phyloP scores from a whole-genome alignment of 1,140 invertebrate species.

The Plectus sambesii region DNA sequence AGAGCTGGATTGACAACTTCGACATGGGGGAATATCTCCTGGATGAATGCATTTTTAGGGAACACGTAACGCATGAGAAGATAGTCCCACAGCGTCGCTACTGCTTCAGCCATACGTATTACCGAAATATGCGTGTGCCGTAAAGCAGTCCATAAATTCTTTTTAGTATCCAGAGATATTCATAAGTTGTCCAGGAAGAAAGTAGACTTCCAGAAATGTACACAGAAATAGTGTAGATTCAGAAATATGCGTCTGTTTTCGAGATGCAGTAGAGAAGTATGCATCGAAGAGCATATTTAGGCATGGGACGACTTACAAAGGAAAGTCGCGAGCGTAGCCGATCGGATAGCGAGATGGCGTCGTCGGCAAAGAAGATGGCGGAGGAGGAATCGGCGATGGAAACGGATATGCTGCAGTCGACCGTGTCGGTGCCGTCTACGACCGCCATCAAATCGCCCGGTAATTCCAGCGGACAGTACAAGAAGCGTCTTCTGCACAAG shows the following conservation, averaged over 20 bases:
- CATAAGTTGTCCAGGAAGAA: no score
- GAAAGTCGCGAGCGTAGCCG: constrained; percentile 37
- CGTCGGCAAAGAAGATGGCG: background rate
- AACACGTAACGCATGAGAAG: no score
- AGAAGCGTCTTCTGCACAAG: constrained; percentile 35
- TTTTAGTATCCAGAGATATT: no score
- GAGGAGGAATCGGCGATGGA: constrained; percentile 26
- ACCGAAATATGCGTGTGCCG: no score
- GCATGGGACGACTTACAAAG: no score
- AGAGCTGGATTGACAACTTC: constrained; percentile 19
- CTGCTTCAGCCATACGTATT: no score
- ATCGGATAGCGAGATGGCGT: constrained; percentile 40
- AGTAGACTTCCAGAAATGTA: background rate
- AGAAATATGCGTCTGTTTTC: no score
- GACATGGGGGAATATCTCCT: background rate
- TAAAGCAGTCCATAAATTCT: no score
- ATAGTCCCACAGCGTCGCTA: no score
- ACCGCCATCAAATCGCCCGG: background rate
- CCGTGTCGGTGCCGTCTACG: constrained; percentile 33
- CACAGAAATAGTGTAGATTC: background rate
- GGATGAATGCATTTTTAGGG: constrained; percentile 7
- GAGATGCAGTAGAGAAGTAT: no score
- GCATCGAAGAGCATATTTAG: no score
- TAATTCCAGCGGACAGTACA: constrained; percentile 29
- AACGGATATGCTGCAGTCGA: constrained; percentile 31